Conservation (phyloP, 2,113 vertebrate species). For the Myotis lucifugus region DNA sequence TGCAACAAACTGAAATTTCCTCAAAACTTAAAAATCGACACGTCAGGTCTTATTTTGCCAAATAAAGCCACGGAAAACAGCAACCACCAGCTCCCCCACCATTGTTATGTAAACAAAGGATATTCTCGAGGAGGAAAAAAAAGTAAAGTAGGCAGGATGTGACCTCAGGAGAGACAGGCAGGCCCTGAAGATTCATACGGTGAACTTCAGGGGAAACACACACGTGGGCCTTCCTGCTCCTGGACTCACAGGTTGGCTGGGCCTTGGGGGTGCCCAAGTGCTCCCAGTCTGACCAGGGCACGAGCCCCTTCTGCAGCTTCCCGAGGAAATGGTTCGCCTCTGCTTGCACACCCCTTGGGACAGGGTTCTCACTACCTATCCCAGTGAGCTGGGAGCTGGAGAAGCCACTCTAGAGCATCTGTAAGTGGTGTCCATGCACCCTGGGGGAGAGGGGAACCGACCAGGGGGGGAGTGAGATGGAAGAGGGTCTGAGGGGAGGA, state of each 20-base stretch:
- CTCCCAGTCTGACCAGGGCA: not conserved
- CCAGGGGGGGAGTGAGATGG: not conserved
- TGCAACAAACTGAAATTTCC: constrained; percentile 17
- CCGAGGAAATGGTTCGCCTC: too few species aligned
- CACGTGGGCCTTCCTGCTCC: not conserved
- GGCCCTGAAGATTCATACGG: not conserved
- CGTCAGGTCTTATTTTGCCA: constrained; percentile 49
- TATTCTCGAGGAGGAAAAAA: not conserved
- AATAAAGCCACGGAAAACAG: not conserved
- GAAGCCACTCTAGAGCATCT: not conserved
- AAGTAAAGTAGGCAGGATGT: too few species aligned
- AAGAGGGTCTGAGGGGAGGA: not conserved
- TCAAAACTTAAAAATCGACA: constrained; percentile 47
- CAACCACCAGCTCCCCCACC: not conserved
- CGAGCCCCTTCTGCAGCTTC: not conserved
- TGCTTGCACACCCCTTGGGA: not conserved
- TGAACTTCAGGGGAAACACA: not conserved
- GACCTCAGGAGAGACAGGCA: not conserved
- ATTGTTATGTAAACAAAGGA: constrained; percentile 48
- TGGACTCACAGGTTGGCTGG: not conserved
- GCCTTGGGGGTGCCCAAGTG: not conserved
- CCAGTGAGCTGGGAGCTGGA: not conserved
- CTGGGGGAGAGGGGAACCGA: not conserved
- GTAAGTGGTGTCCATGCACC: not conserved
- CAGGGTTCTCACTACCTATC: not conserved